Base-by-base conservation (phyloP, 2,888 invertebrate genomes). In the Caenorhabditis imperialis region DNA sequence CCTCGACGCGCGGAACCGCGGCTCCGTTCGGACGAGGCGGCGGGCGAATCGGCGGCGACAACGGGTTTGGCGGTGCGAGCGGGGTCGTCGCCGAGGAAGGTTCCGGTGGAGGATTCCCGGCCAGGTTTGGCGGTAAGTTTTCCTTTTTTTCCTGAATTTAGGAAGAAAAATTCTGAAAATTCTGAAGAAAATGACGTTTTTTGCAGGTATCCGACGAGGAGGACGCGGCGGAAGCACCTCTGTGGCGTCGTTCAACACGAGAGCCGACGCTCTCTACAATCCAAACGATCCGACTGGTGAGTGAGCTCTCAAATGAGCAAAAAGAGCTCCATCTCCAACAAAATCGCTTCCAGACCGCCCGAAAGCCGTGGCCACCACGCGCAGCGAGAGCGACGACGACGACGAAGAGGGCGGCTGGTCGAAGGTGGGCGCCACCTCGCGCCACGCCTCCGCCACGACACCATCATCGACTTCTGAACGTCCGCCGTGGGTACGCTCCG, bases 221-320 rank as follows among this genome's bases (percentile, higher is more conserved):
- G 74, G 78, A 10, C 77, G 82, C 30, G 81, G 82, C 25, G 81
- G 81, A 16, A 75, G 81, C 33, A 76, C 77, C 8, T 51, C 77
- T 6, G 75, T 70, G 10, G 57, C 69, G 10, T 38, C 67, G 7
- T 80, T 75, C 62, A 84, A 84, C 51, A 60, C 82, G 5, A 74
- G 84, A 42, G 84, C 84, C 20, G 84, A 83, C 45, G 82, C 78
- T 27, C 63, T 84, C 10, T 83, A 79, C 67, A 81, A 82, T 47
- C 65, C 71, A 1, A 69, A 71, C 16, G 81, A 78, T 40, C 62
- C 72, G 22, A 65, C 61, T 10, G 54, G 70, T 62, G n/a, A n/a
- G n/a, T n/a, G n/a, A n/a, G n/a, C n/a, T n/a, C n/a, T n/a, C n/a
- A n/a, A n/a, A n/a, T n/a, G n/a, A n/a, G n/a, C n/a, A n/a, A n/a